A percentile compares a stretch with the other conserved stretches of the same genome.
Conservation (phyloP, 2,113 vertebrate species). For the Monopterus albus region DNA sequence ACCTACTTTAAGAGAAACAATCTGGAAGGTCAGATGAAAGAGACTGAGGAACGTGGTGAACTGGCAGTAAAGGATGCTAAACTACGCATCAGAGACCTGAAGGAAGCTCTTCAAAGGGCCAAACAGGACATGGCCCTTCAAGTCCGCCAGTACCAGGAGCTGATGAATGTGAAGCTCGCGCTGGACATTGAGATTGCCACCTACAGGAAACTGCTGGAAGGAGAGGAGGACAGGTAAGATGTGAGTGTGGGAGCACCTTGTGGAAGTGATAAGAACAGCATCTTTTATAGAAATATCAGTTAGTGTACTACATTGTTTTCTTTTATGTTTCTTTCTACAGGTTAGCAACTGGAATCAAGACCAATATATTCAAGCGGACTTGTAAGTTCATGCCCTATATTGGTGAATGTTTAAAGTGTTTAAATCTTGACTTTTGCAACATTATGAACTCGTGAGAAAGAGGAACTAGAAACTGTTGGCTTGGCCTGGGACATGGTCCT, state of each 20-base stretch:
- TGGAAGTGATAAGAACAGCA: neutral
- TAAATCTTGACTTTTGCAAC: neutral
- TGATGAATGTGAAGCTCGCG: constrained; percentile 91
- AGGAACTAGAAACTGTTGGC: too few species aligned
- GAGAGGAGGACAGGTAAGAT: constrained; percentile 85
- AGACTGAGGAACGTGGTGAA: constrained; percentile 90
- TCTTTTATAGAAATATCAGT: neutral
- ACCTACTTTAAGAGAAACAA: constrained; percentile 61
- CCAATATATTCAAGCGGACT: constrained; percentile 70
- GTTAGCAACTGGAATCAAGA: constrained; percentile 75
- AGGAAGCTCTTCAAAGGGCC: constrained; percentile 87
- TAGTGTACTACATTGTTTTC: neutral
- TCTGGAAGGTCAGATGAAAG: constrained; percentile 86
- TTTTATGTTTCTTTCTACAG: constrained; percentile 43
- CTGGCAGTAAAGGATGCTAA: constrained; percentile 88
- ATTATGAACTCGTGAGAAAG: neutral
- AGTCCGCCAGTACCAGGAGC: constrained; percentile 91
- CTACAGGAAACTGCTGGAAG: constrained; percentile 92
- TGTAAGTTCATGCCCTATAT: constrained; percentile 56
- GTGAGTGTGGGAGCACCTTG: neutral
- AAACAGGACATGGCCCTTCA: constrained; percentile 92
- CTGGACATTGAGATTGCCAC: constrained; percentile 95
- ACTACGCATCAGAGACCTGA: constrained; percentile 85
- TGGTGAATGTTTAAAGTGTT: neutral
- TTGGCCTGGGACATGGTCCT: too few species aligned